phyloP scores from a whole-genome alignment of 1,140 invertebrate species.

The Radopholus similis region DNA sequence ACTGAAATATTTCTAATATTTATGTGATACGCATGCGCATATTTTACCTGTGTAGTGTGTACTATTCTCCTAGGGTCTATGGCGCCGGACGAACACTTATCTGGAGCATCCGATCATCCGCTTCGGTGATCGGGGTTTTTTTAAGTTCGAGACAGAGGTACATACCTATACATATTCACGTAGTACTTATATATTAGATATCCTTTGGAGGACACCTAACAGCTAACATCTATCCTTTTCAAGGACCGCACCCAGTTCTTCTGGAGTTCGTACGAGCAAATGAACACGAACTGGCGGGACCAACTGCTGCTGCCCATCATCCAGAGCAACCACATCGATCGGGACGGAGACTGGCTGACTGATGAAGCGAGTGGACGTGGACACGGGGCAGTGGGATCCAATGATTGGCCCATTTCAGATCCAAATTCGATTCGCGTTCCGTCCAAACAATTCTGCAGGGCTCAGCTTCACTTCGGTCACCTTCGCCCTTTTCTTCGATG shows the following conservation, averaged over 20 bases:
- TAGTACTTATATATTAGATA: neutral
- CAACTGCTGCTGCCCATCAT: constrained; percentile 13
- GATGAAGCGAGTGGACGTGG: constrained; percentile 17
- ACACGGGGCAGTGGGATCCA: neutral
- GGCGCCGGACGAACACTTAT: constrained; percentile 30
- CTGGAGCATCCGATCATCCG: constrained; percentile 21
- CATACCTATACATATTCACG: neutral
- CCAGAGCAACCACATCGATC: constrained; percentile 17
- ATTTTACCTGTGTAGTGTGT: no score
- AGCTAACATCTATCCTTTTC: no score
- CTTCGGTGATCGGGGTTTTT: neutral
- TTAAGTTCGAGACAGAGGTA: constrained; percentile 5
- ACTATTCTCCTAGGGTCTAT: constrained; percentile 28
- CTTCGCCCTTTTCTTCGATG: constrained; percentile 13
- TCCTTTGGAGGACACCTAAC: neutral
- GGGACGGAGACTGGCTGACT: constrained; percentile 13
- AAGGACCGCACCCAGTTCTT: constrained; percentile 9
- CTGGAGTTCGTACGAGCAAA: constrained; percentile 11
- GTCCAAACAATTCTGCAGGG: neutral
- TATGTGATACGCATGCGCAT: no score
- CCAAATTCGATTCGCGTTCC: neutral
- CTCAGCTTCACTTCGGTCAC: neutral
- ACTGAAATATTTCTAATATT: neutral
- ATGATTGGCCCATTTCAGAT: constrained; percentile 5
- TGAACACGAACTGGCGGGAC: neutral